Conservation (phyloP, 2,113 vertebrate genomes). For the Elaphurus davidianus region DNA sequence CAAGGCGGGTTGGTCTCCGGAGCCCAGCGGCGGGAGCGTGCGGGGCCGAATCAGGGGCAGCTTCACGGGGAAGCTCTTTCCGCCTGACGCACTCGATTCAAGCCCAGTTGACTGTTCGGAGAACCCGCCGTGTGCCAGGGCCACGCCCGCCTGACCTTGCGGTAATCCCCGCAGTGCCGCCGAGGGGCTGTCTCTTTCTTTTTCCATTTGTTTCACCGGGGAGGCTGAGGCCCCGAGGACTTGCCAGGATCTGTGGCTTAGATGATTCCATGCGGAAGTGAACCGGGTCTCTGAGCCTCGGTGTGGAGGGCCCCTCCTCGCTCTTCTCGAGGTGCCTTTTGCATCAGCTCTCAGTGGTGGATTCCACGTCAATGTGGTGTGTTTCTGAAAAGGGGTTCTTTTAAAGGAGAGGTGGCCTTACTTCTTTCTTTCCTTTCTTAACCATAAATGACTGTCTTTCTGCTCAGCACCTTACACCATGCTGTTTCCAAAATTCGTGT, state of each 20-base stretch:
- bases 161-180: fast-evolving
- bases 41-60: fast-evolving
- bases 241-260: fast-evolving
- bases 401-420: neutral
- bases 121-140: neutral
- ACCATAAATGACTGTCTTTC: neutral
- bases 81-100: fast-evolving
- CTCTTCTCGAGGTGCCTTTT: neutral
- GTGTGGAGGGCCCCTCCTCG: neutral
- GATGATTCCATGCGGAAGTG: fast-evolving
- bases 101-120: fast-evolving
- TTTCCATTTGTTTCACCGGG: neutral
- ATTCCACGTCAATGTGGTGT: neutral
- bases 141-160: neutral
- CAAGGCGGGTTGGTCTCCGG: neutral
- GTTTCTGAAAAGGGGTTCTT: neutral
- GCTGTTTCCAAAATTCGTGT: neutral
- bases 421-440: neutral
- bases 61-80: neutral
- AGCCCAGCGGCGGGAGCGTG: fast-evolving
- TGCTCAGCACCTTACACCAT: neutral
- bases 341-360: neutral
- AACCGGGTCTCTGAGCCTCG: fast-evolving
- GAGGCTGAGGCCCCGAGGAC: neutral
- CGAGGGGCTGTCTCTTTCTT: neutral